These are phyloP conservation scores for Microcebus lehilahytsara DNA, from an alignment of 2,113 vertebrate species.

Conservation along the genomic window DNA sequence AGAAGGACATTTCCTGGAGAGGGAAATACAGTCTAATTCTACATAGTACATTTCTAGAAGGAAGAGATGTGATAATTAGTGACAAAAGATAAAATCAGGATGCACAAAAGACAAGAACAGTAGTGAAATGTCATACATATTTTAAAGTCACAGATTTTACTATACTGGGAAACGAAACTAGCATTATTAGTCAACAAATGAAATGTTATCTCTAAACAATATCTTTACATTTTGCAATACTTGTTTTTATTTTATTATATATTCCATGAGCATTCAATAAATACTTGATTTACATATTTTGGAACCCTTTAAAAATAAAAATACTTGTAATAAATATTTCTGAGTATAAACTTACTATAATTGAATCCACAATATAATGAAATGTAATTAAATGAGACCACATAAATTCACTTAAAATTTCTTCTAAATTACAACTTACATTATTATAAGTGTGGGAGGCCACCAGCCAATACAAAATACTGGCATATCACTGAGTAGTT, in stretches of 20 bases:
- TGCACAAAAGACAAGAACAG: background rate
- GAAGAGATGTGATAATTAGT: background rate
- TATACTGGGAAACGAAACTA: background rate
- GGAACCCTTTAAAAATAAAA: background rate
- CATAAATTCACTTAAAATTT: background rate
- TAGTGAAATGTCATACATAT: background rate
- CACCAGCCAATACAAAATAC: background rate
- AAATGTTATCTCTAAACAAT: background rate
- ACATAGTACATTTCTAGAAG: background rate
- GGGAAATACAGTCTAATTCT: background rate
- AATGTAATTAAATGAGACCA: background rate
- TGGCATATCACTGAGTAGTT: background rate
- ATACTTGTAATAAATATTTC: background rate
- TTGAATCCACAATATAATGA: background rate
- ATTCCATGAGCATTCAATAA: background rate
- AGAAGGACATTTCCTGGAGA: background rate
- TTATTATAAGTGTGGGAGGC: background rate
- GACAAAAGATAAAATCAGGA: background rate
- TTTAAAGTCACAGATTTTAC: background rate
- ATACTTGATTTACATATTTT: background rate
- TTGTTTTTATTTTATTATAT: background rate
- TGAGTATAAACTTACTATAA: background rate
- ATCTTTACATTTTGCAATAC: background rate
- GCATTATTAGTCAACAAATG: background rate
- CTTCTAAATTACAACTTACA: background rate